A percentile compares a stretch with the other conserved stretches of the same genome.
Evolutionary conservation across 2,797 vertebrate species (phyloP).

Genomic region (Paedocypris micromegethes): DNA sequence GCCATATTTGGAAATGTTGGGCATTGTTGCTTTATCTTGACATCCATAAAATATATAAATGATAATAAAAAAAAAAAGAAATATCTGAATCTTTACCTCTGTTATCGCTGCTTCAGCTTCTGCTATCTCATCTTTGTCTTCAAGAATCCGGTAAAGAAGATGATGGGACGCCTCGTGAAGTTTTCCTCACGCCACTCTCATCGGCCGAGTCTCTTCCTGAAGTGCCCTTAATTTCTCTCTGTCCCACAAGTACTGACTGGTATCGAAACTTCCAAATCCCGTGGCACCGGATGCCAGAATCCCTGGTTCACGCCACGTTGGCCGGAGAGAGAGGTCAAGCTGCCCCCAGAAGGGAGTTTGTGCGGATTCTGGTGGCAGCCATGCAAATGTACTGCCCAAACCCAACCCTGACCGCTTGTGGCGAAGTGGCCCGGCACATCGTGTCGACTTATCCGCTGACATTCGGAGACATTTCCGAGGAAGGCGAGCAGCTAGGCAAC

Average conservation of each 20-base stretch:
- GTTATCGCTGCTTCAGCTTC: no score
- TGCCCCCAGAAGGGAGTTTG: slow-evolving; percentile 28
- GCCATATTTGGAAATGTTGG: no score
- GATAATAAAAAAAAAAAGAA: no score
- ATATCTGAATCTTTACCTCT: no score
- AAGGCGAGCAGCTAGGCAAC: slow-evolving; percentile 34
- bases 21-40: no score
- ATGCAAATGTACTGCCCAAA: slow-evolving; percentile 31
- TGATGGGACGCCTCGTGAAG: slow-evolving; percentile 10
- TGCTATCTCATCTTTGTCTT: no score
- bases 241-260: slow-evolving; percentile 17
- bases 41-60: no score
- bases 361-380: slow-evolving; percentile 31
- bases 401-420: slow-evolving; percentile 23
- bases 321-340: slow-evolving; percentile 23
- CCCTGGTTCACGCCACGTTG: slow-evolving; percentile 16
- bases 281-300: slow-evolving; percentile 13
- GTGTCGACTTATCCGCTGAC: slow-evolving; percentile 22
- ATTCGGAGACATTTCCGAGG: slow-evolving; percentile 34
- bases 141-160: slow-evolving; percentile 11
- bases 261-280: slow-evolving; percentile 22
- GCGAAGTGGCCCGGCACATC: slow-evolving; percentile 23
- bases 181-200: neutral
- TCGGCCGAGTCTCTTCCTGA: slow-evolving; percentile 28
- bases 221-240: slow-evolving; percentile 8